Percentiles rank a stretch among this genome's conserved stretches.
phyloP scores from a whole-genome alignment of 2,888 invertebrate species.

The Dermolepida albohirtum region DNA sequence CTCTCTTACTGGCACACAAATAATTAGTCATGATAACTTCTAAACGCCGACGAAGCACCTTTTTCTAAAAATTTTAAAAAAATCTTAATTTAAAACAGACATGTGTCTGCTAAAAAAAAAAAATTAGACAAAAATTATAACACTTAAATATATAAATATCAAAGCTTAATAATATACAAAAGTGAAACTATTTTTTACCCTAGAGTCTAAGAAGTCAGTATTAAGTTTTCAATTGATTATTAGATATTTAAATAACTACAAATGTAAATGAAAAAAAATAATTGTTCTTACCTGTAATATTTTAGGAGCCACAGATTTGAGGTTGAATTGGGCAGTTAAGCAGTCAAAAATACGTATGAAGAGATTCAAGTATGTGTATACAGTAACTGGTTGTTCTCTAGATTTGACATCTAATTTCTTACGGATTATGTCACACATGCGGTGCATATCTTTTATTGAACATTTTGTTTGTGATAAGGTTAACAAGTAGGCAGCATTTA shows the following conservation, averaged over 20 bases:
- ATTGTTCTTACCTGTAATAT: constrained; percentile 66
- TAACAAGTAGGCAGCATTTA: constrained; percentile 77
- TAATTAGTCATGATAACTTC: constrained; percentile 83
- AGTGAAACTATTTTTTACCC: too few relatives aligned
- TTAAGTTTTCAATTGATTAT: too few relatives aligned
- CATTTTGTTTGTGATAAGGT: constrained; percentile 79
- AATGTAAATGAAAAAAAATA: constrained; percentile 1
- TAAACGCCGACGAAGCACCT: constrained; percentile 75
- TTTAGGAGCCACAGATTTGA: constrained; percentile 68
- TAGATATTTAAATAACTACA: background rate
- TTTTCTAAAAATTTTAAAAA: constrained; percentile 66
- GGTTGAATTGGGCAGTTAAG: constrained; percentile 68
- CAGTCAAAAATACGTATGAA: constrained; percentile 73
- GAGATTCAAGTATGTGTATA: constrained; percentile 77
- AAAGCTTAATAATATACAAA: too few relatives aligned
- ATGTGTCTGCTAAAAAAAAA: too few relatives aligned
- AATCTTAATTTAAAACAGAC: too few relatives aligned
- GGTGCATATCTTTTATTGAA: constrained; percentile 83
- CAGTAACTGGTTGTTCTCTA: constrained; percentile 71
- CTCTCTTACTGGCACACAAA: constrained; percentile 78
- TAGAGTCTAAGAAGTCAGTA: too few relatives aligned
- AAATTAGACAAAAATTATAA: background rate
- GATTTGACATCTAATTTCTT: constrained; percentile 79
- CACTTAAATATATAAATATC: too few relatives aligned
- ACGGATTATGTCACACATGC: constrained; percentile 86